phyloP scores from a whole-genome alignment of 2,888 invertebrate genomes.

The Hypselothyrea guttata region DNA sequence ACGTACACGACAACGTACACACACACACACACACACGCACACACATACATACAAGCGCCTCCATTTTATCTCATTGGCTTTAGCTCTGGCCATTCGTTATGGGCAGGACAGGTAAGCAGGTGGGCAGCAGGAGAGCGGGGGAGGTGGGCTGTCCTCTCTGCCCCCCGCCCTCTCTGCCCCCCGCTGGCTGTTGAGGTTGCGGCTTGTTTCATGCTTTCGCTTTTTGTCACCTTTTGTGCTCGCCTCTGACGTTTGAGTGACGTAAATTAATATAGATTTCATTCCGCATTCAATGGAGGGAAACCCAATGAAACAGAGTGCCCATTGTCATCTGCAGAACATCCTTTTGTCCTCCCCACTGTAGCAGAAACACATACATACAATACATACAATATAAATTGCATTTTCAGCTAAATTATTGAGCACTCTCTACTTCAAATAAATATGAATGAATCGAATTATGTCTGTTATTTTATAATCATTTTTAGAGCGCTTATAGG shows the following conservation, averaged over 20 bases:
- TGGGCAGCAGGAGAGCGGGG: background rate
- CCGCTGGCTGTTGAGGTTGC: background rate
- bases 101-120: too few relatives aligned
- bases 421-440: background rate
- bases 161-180: too few relatives aligned
- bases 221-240: conserved; percentile 61
- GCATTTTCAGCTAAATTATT: background rate
- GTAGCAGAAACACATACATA: too few relatives aligned
- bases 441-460: too few relatives aligned
- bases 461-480: too few relatives aligned
- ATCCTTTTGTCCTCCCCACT: background rate
- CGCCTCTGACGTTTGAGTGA: conserved; percentile 54
- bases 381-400: too few relatives aligned
- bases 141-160: too few relatives aligned
- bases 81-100: conserved; percentile 30
- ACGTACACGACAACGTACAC: too few relatives aligned
- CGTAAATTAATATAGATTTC: conserved; percentile 65
- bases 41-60: too few relatives aligned
- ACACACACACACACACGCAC: too few relatives aligned
- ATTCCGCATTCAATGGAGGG: conserved; percentile 32
- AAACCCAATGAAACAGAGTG: conserved; percentile 14
- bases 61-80: conserved; percentile 41
- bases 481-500: too few relatives aligned
- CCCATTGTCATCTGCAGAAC: conserved; percentile 6
- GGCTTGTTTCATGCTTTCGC: conserved; percentile 22